A percentile compares a stretch with the other conserved stretches of the same genome.
phyloP scores from a whole-genome alignment of 2,797 vertebrate species.

The Crenichthys baileyi region DNA sequence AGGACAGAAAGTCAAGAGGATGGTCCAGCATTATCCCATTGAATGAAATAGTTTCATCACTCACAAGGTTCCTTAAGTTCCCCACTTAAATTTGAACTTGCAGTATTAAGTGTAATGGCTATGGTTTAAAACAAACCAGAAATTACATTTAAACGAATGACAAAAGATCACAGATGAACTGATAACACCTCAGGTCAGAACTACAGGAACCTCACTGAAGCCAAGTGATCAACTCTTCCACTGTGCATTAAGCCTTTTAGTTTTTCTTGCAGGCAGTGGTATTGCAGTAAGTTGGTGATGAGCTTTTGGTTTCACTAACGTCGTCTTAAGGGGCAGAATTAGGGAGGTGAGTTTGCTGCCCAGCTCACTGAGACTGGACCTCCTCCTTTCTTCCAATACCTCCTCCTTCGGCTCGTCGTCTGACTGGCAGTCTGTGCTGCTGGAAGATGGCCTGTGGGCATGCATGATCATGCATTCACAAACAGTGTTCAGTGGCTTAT shows the following conservation, averaged over 20 bases:
- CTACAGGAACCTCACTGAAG: conserved; percentile 39
- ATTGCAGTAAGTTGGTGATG: conserved; percentile 31
- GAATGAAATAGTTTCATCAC: conserved; percentile 55
- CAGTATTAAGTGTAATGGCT: background rate
- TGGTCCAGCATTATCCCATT: conserved; percentile 45
- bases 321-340: conserved; percentile 80
- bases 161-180: background rate
- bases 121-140: background rate
- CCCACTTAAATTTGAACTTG: background rate
- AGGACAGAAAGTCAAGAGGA: conserved; percentile 52
- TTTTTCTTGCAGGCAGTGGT: conserved; percentile 41
- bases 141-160: background rate
- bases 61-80: conserved; percentile 43
- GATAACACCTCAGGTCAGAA: background rate
- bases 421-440: conserved; percentile 59
- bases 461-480: conserved; percentile 64
- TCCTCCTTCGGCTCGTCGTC: conserved; percentile 73
- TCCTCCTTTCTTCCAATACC: conserved; percentile 71
- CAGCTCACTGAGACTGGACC: conserved; percentile 86
- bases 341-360: conserved; percentile 79
- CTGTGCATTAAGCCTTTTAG: conserved; percentile 29
- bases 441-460: conserved; percentile 64
- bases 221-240: conserved; percentile 62
- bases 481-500: conserved; percentile 45
- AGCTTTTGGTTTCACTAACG: conserved; percentile 74